Evolutionary conservation across 2,888 invertebrate genomes (phyloP).

Genomic region (Maniola hyperantus): DNA sequence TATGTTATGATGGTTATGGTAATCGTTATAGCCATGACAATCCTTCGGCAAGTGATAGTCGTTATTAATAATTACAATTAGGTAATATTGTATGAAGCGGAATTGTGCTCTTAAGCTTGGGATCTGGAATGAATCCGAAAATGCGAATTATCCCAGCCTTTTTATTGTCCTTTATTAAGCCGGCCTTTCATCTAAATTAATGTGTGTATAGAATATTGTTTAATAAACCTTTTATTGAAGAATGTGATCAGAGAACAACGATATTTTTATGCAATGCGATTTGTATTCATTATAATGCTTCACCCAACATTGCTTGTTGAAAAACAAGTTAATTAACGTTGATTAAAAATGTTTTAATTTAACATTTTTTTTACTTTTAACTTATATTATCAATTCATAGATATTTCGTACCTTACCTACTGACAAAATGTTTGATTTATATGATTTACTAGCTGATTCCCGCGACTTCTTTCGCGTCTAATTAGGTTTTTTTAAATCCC

Average conservation of each 20-base stretch:
- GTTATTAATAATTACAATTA: constrained; percentile 18
- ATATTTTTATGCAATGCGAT: no score
- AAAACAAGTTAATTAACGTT: no score
- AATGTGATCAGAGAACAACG: no score
- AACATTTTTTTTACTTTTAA: no score
- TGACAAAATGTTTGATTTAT: no score
- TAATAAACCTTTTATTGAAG: no score
- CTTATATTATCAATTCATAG: no score
- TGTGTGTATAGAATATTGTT: not conserved
- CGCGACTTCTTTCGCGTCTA: not conserved
- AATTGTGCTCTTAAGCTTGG: constrained; percentile 54
- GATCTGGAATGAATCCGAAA: constrained; percentile 47
- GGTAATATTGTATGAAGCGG: constrained; percentile 44
- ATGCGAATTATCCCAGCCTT: constrained; percentile 9
- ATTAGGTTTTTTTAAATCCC: not conserved
- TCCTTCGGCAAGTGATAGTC: not conserved
- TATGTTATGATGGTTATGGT: not conserved
- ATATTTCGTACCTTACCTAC: no score
- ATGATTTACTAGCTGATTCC: not conserved
- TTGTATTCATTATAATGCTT: no score
- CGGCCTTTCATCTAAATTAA: constrained; percentile 9
- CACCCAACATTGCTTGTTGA: no score
- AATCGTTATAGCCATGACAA: not conserved
- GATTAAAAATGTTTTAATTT: no score
- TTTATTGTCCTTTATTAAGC: constrained; percentile 12